These are phyloP conservation scores for Nasua narica DNA, from an alignment of 2,797 vertebrate species.

Conservation along the genomic window DNA sequence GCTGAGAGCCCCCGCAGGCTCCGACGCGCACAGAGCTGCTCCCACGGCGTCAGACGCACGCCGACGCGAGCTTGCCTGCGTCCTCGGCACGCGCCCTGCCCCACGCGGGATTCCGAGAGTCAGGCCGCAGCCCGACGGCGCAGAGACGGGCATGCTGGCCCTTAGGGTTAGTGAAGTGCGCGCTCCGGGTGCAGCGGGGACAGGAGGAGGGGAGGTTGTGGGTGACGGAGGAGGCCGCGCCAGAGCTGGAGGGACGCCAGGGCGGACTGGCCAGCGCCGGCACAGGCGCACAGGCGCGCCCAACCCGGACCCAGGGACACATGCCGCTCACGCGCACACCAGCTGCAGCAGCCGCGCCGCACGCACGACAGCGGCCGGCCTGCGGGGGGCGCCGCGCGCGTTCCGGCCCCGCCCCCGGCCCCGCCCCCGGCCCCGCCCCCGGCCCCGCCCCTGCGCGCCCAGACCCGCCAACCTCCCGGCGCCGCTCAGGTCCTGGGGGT, in stretches of 20 bases:
- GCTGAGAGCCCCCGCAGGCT: background rate
- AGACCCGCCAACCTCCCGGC: background rate
- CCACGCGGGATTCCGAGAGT: too few relatives aligned
- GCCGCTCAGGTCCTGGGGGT: background rate
- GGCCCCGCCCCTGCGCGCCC: too few relatives aligned
- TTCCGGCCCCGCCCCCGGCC: too few relatives aligned
- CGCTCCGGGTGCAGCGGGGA: background rate
- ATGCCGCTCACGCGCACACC: background rate
- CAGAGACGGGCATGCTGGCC: background rate
- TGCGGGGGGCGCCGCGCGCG: background rate
- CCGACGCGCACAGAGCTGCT: background rate
- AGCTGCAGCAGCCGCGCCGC: background rate
- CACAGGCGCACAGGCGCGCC: background rate
- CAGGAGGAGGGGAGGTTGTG: background rate
- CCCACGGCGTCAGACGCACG: too few relatives aligned
- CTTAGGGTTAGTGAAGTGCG: background rate
- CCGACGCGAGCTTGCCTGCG: background rate
- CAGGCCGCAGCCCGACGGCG: too few relatives aligned
- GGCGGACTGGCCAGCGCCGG: background rate
- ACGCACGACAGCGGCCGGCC: background rate
- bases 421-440: fast-evolving
- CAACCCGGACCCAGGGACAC: background rate
- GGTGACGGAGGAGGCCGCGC: background rate
- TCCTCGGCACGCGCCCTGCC: too few relatives aligned
- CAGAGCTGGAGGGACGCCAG: background rate